phyloP scores from a whole-genome alignment of 2,888 invertebrate genomes.

The Iselma pallidipennis region DNA sequence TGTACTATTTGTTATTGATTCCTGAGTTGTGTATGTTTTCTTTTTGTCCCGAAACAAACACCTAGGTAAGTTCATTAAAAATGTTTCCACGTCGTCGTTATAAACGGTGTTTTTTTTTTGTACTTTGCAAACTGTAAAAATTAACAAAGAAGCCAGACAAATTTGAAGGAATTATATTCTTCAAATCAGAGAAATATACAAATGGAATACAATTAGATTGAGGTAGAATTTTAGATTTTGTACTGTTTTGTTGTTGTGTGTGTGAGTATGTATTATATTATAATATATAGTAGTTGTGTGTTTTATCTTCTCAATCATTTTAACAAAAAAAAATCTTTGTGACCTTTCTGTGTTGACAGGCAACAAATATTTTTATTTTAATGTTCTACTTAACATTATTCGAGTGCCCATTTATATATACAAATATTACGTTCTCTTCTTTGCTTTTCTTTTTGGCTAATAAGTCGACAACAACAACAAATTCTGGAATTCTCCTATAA shows the following conservation, averaged over 20 bases:
- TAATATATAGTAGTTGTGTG: no score
- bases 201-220: constrained; percentile 36
- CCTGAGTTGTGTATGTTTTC: constrained; percentile 38
- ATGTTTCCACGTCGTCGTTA: no score
- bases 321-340: constrained; percentile 15
- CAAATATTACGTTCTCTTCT: constrained; percentile 32
- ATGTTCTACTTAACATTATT: constrained; percentile 40
- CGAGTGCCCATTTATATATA: constrained; percentile 46
- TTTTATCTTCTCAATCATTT: not conserved
- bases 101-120: no score
- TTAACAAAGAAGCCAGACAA: constrained; percentile 15
- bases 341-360: constrained; percentile 38
- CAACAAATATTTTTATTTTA: constrained; percentile 42
- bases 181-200: constrained; percentile 4
- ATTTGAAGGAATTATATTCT: not conserved
- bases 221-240: constrained; percentile 47
- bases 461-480: constrained; percentile 4
- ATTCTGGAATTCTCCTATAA: not conserved
- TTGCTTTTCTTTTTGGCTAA: no score
- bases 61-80: constrained; percentile 44
- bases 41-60: constrained; percentile 37
- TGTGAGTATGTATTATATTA: no score
- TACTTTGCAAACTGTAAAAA: constrained; percentile 31
- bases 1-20: constrained; percentile 40
- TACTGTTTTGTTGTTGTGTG: constrained; percentile 33